Evolutionary conservation across 2,888 invertebrate species (phyloP).

Genomic region (Toxonevra muliebris): DNA sequence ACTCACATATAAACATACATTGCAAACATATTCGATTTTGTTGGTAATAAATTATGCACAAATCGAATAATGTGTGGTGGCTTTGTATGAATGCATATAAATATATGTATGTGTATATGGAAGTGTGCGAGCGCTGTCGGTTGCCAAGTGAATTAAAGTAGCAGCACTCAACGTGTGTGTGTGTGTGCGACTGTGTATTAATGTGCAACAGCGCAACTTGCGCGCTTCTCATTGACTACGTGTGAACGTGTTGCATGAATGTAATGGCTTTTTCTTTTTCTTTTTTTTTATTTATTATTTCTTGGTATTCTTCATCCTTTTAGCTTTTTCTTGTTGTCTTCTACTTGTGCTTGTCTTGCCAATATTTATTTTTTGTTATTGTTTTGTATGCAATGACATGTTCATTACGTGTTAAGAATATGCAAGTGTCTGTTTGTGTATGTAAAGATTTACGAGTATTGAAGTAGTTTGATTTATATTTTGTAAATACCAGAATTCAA

Average conservation of each 20-base stretch:
- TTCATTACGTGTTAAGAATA: constrained; percentile 40
- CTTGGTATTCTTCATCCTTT: constrained; percentile 19
- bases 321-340: too few relatives aligned
- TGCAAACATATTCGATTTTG: constrained; percentile 33
- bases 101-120: not conserved
- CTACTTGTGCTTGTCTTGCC: too few relatives aligned
- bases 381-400: constrained; percentile 44
- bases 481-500: not conserved
- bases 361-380: too few relatives aligned
- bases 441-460: not conserved
- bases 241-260: constrained; percentile 36
- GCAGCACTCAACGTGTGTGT: constrained; percentile 14
- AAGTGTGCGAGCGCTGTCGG: not conserved
- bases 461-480: constrained; percentile 6
- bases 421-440: constrained; percentile 4
- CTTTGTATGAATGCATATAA: not conserved
- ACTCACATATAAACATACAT: not conserved
- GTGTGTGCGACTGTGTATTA: not conserved
- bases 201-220: constrained; percentile 10
- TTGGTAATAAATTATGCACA: constrained; percentile 41
- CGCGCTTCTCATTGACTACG: constrained; percentile 30
- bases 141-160: constrained; percentile 23
- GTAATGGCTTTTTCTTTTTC: constrained; percentile 35
- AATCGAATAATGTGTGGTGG: constrained; percentile 41
- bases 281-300: constrained; percentile 35